A percentile compares a stretch with the other conserved stretches of the same genome.
These are phyloP conservation scores for Lutraria rhynchaena DNA, from an alignment of 1,140 invertebrate species.

Conservation along the genomic window DNA sequence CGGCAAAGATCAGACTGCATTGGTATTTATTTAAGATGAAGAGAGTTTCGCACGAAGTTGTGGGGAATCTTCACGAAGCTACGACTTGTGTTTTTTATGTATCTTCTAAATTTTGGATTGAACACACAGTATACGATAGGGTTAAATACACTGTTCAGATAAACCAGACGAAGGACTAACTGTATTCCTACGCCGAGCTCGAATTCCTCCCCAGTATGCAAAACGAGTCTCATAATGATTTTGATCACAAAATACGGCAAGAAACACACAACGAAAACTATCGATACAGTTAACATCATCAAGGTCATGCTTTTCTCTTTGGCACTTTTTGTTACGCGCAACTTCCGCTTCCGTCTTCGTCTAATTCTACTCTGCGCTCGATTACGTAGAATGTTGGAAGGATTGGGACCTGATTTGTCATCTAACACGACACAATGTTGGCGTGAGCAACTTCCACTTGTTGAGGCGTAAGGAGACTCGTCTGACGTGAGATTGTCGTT, in stretches of 20 bases:
- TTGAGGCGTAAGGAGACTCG: no score
- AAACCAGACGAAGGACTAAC: conserved; percentile 7
- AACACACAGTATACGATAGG: conserved; percentile 1
- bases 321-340: not conserved
- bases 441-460: not conserved
- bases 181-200: not conserved
- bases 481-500: no score
- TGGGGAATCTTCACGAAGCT: no score
- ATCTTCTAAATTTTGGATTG: not conserved
- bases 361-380: not conserved
- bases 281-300: not conserved
- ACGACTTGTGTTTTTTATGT: no score
- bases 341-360: not conserved
- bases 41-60: no score
- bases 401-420: not conserved
- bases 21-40: no score
- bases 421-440: not conserved
- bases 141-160: conserved; percentile 44
- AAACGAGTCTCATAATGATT: not conserved
- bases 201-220: conserved; percentile 1
- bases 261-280: conserved; percentile 22
- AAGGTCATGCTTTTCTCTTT: not conserved
- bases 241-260: conserved; percentile 18
- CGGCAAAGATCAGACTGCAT: no score
- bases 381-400: not conserved